phyloP scores from a whole-genome alignment of 2,888 invertebrate genomes.

The Oscheius sp. region DNA sequence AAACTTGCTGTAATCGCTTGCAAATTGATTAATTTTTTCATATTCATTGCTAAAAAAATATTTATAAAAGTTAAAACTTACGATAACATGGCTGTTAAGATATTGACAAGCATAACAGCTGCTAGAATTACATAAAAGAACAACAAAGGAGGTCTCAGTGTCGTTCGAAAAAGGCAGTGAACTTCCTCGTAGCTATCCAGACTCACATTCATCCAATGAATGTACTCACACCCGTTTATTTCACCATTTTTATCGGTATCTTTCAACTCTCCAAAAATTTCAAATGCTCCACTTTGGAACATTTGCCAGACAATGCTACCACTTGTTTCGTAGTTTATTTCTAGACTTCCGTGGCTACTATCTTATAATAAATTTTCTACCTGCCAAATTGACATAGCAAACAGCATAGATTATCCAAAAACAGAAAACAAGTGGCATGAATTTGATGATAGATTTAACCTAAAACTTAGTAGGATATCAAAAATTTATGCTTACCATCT shows the following conservation, averaged over 20 bases:
- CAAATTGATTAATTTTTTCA: neutral
- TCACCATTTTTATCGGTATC: neutral
- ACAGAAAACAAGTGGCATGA: neutral
- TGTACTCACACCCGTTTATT: neutral
- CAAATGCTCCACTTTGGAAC: neutral
- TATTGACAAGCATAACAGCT: neutral
- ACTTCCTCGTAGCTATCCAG: neutral
- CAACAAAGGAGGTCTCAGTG: neutral
- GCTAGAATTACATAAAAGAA: neutral
- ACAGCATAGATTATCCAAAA: constrained; percentile 6
- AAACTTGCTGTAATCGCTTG: neutral
- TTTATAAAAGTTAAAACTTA: neutral
- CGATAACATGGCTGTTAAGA: neutral
- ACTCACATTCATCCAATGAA: neutral
- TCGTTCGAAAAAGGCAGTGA: neutral
- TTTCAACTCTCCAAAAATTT: neutral
- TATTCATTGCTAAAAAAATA: neutral
- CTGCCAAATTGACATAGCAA: neutral
- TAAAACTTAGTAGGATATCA: neutral
- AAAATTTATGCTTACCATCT: neutral
- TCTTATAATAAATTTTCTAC: neutral
- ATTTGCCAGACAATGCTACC: neutral
- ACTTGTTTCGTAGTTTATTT: no score
- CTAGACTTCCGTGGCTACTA: neutral
- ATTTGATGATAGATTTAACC: neutral